phyloP scores from a whole-genome alignment of 2,797 vertebrate species.

The Dryobates pubescens region DNA sequence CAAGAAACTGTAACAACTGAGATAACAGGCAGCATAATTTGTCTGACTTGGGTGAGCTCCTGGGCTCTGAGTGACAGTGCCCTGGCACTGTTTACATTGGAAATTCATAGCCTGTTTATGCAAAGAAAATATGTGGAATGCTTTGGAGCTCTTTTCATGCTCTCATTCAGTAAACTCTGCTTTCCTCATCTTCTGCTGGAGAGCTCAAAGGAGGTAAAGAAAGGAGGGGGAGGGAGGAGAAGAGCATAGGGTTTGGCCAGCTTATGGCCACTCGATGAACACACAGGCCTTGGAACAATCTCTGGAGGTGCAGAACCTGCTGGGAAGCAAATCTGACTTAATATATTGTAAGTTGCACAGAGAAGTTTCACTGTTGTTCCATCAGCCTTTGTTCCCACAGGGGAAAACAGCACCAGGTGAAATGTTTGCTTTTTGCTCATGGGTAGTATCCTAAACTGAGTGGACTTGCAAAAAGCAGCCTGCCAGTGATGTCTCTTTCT shows the following conservation, averaged over 20 bases:
- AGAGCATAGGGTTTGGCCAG: background rate
- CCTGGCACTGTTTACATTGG: background rate
- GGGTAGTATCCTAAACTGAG: background rate
- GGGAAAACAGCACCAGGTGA: background rate
- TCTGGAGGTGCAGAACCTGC: background rate
- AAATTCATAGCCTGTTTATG: background rate
- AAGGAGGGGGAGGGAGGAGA: background rate
- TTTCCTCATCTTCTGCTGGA: background rate
- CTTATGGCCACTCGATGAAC: background rate
- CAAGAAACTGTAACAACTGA: slow-evolving; percentile 31
- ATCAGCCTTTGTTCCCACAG: background rate
- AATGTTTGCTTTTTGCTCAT: background rate
- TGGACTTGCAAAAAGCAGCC: background rate
- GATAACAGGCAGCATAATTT: slow-evolving; percentile 35
- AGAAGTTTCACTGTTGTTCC: background rate
- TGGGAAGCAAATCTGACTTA: background rate
- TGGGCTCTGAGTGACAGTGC: slow-evolving; percentile 47
- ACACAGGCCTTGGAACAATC: background rate
- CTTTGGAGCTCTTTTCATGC: background rate
- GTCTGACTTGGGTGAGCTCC: slow-evolving; percentile 26
- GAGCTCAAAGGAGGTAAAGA: background rate
- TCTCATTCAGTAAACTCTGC: background rate
- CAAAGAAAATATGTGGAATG: slow-evolving; percentile 12
- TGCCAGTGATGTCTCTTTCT: background rate
- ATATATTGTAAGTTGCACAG: background rate